Evolutionary conservation across 2,113 vertebrate species (phyloP).

Genomic region (Ovibos moschatus): DNA sequence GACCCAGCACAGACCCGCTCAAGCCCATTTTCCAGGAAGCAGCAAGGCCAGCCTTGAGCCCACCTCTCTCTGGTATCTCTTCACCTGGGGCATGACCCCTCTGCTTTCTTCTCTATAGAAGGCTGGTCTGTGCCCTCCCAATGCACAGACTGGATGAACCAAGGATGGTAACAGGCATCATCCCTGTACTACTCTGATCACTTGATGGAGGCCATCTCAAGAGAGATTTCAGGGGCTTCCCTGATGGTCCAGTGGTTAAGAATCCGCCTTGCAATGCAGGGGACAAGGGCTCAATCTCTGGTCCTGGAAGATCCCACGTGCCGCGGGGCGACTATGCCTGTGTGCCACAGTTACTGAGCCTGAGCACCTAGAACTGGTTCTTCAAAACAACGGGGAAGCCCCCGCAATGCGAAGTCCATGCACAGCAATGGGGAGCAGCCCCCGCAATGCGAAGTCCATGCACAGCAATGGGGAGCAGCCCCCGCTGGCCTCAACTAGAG

Average conservation of each 20-base stretch:
- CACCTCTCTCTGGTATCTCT: fast-evolving
- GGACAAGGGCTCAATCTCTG: neutral
- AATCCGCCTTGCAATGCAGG: neutral
- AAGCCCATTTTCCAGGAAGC: neutral
- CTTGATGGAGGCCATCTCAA: fast-evolving
- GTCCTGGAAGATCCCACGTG: neutral
- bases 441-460: fast-evolving
- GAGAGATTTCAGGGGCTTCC: neutral
- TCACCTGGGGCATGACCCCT: fast-evolving
- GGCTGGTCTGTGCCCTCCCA: fast-evolving
- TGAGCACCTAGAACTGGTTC: neutral
- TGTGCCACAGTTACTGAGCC: neutral
- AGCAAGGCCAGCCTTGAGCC: neutral
- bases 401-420: fast-evolving
- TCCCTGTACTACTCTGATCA: fast-evolving
- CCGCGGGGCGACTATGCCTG: fast-evolving
- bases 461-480: neutral
- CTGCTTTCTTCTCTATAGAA: neutral
- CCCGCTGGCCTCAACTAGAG: neutral
- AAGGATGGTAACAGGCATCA: neutral
- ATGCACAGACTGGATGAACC: fast-evolving
- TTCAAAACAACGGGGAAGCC: neutral
- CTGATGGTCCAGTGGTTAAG: neutral
- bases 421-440: neutral
- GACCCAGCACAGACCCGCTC: neutral